Percentiles rank a stretch among this genome's conserved stretches.
These are phyloP conservation scores for Rhipidura dahli DNA, from an alignment of 2,113 vertebrate genomes.

Conservation along the genomic window DNA sequence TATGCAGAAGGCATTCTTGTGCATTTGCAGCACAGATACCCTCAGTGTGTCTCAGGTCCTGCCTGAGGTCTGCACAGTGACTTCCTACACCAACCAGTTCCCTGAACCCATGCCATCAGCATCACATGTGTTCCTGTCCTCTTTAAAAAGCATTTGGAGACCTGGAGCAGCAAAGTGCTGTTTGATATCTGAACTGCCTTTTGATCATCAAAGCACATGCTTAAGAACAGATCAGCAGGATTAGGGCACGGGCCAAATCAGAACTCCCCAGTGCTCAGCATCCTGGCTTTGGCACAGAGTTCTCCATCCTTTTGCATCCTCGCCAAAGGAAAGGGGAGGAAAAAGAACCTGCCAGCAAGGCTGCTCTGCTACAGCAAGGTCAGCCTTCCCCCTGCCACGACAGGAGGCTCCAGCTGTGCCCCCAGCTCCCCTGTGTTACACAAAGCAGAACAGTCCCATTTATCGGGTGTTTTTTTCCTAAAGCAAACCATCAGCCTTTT, in stretches of 20 bases:
- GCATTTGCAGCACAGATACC: fast-evolving
- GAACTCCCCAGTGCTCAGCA: not conserved
- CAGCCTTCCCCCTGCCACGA: not conserved
- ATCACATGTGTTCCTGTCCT: not conserved
- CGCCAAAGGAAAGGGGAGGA: not conserved
- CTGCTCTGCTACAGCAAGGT: not conserved
- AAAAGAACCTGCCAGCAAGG: not conserved
- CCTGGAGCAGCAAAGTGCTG: not conserved
- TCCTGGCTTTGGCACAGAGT: not conserved
- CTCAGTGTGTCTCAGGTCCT: fast-evolving
- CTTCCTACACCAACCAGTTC: not conserved
- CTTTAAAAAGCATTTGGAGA: not conserved
- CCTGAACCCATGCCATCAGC: not conserved
- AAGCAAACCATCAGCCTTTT: not conserved
- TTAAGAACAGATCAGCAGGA: not conserved
- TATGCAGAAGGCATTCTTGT: fast-evolving
- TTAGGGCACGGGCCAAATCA: not conserved
- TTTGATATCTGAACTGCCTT: not conserved
- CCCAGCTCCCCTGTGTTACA: fast-evolving
- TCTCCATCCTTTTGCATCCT: not conserved
- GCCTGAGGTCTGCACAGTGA: not conserved
- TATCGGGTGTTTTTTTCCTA: not conserved
- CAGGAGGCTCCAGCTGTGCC: not conserved
- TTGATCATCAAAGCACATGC: not conserved
- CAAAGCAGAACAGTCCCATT: not conserved